Base-by-base conservation (phyloP, 2,113 vertebrate species). In the rat (Rattus norvegicus) region DNA sequence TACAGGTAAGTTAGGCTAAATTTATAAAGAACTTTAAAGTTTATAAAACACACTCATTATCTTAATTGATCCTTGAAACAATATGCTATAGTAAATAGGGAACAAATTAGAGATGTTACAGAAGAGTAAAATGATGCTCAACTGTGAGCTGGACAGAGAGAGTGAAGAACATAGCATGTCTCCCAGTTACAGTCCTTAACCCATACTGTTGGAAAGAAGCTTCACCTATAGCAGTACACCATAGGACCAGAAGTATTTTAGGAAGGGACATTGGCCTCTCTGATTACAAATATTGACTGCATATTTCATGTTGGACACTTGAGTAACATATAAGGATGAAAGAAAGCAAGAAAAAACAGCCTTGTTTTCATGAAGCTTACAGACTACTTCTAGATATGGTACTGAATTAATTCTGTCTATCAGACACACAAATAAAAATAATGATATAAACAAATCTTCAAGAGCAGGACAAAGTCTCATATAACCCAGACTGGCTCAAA, bases 21-120 rank as follows among this genome's bases (percentile, higher is more conserved):
- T 85, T 75, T 72, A 83, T 54, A 59, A 33, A 84, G n/a, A 59
- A 92, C 3, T 84, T 91, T 24, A 69, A 2, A 92, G 84, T 96
- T 90, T 84, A 54, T 2, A 84, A 92, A 94, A 83, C 26, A 70
- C 2, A 83, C 90, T 80, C 83, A 77, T 75, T 81, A 73, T 56
- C 30, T 56, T 59, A 88, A n/a, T 56, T 93, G 52, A 73, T 93
- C 6, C 85, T 79, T 92, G n/a, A 90, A 92, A 56, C 79, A 77
- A 61, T 88, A 67, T 56, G 69, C 33, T 69, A 54, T 1, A 5
- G 49, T 20, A 85, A 7, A 30, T 54, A 26, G 47, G 65, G 54
- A 90, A 84, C n/a, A 43, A 24, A 43, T 47, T 52, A 59, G 22
- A 47, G 28, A 36, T 67, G 36, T 20, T 87, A 39, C 1, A 76